phyloP scores from a whole-genome alignment of 1,140 invertebrate genomes.

The Maconellicoccus hirsutus region DNA sequence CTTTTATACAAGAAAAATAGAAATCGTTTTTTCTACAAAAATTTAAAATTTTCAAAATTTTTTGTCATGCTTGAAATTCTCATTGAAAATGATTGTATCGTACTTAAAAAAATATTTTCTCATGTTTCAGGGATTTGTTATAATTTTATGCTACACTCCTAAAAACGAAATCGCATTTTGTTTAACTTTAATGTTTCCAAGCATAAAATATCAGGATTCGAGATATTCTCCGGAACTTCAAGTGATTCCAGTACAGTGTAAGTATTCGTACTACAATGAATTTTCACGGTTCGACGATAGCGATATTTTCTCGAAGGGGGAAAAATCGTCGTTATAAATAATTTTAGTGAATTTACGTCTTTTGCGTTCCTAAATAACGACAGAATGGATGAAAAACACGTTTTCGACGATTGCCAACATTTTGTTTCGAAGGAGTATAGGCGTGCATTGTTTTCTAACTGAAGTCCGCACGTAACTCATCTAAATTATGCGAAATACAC shows the following conservation, averaged over 20 bases:
- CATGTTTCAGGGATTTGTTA: conserved; percentile 1
- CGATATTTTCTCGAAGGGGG: neutral
- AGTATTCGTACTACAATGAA: neutral
- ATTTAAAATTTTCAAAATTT: too few species aligned
- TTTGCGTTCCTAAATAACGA: too few species aligned
- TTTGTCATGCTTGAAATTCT: too few species aligned
- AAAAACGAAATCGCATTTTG: conserved; percentile 13
- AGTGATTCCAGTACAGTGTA: neutral
- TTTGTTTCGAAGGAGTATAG: too few species aligned
- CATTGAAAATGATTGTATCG: neutral
- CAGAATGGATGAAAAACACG: too few species aligned
- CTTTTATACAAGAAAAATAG: too few species aligned
- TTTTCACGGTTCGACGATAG: neutral
- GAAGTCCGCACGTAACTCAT: too few species aligned
- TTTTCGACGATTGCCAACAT: too few species aligned
- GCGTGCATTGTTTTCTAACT: too few species aligned
- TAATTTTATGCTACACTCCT: neutral
- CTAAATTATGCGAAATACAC: too few species aligned
- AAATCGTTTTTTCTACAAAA: too few species aligned
- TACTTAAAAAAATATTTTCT: too few species aligned
- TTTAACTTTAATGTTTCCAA: neutral
- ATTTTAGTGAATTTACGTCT: neutral
- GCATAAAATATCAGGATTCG: neutral
- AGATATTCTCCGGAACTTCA: conserved; percentile 15
- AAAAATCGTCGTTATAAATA: neutral